Evolutionary conservation across 2,113 vertebrate species (phyloP), one percentile per base, ranked within the genome.

Genomic region (Amia ocellicauda): DNA sequence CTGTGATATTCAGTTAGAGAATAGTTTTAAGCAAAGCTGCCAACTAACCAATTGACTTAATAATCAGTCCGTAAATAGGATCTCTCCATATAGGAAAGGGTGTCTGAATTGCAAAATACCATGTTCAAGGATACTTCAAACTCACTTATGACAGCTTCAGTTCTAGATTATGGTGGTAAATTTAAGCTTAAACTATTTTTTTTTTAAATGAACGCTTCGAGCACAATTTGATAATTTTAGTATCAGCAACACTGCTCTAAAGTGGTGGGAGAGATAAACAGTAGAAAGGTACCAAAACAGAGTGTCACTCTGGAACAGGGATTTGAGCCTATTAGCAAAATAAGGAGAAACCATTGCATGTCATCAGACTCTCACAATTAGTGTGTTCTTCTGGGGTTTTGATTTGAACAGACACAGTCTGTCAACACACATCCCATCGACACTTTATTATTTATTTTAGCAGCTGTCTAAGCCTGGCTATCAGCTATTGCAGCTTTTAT

Each of bases 401-500:
- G 69, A 73, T 71, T 52, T 16, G 26, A 65, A 61, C 69, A 73
- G 73, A 73, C 52, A 58, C 60, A 60, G 43, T 16, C n/a, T 60
- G 64, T 69, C 64, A 69, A 60, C 65, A 64, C 27, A 3, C 14
- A 26, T 61, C 24, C 26, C 47, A 42, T 52, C 62, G 49, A 67
- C 55, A 40, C 45, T 55, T 52, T 53, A 54, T 71, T 36, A 36
- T 36, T 7, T 1, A 36, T 36, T 41, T 58, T 70, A 76, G 67
- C 79, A 77, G 80, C 71, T 79, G 82, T 73, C 70, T 51, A 4
- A 71, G 66, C 31, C 31, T 36, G 31, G 31, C 31, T 7, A 5
- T 36, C 31, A 69, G 77, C 72, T 58, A 69, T 66, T 65, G 50
- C 67, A 74, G 68, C 52, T 76, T 69, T 71, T 72, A 73, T 81